Conservation (phyloP, 2,113 vertebrate genomes). For the Lepus americanus region DNA sequence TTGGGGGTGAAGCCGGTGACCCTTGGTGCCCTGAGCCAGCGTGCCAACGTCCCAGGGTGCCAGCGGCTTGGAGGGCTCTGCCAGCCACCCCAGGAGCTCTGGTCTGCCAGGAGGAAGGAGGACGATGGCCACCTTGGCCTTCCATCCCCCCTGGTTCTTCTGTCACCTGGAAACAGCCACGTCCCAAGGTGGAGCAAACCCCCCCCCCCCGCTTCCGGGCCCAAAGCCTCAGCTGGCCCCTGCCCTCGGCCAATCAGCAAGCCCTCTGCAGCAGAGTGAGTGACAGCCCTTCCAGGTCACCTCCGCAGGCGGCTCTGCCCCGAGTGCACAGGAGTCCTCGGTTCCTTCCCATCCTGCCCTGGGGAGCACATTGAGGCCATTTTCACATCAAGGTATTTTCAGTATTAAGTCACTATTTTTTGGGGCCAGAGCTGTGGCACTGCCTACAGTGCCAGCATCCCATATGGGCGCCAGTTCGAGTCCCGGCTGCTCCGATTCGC, state of each 20-base stretch:
- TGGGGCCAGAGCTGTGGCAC: too few relatives aligned
- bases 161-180: neutral
- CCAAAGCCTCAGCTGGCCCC: neutral
- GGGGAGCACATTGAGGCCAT: rapidly evolving
- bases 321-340: too few relatives aligned
- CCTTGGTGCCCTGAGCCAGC: too few relatives aligned
- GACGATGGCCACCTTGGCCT: neutral
- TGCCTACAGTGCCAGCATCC: too few relatives aligned
- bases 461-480: too few relatives aligned
- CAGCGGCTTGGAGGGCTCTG: too few relatives aligned
- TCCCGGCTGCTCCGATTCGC: too few relatives aligned
- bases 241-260: neutral
- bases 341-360: neutral
- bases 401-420: too few relatives aligned
- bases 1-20: too few relatives aligned
- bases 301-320: neutral
- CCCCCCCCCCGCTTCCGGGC: neutral
- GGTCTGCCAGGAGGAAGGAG: too few relatives aligned
- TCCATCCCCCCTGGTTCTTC: rapidly evolving
- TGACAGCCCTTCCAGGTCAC: slow-evolving; percentile 62
- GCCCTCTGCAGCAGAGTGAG: neutral
- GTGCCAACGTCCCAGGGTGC: too few relatives aligned
- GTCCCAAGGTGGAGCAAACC: too few relatives aligned
- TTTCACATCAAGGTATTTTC: neutral
- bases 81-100: neutral